Evolutionary conservation across 1,140 invertebrate species (phyloP), one percentile per base, ranked within the genome.

Genomic region (Sinella curviseta): DNA sequence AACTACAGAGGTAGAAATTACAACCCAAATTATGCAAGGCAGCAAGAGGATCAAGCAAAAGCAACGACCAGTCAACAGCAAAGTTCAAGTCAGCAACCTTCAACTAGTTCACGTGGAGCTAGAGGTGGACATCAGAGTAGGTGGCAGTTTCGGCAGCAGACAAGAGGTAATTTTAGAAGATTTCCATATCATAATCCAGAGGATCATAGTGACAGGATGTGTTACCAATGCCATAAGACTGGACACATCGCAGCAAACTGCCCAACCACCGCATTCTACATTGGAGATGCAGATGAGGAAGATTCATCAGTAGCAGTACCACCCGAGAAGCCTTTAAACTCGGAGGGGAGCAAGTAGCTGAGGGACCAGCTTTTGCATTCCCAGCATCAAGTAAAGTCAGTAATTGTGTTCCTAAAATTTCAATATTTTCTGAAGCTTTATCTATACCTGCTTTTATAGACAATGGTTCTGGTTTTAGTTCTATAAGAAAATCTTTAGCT

Each of bases 301-400:
- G n/a, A n/a, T n/a, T n/a, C n/a, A n/a, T n/a, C n/a, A n/a, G n/a
- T n/a, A n/a, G n/a, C n/a, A 3, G 3, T 4, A 31, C 26, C 4
- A 70, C 26, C 2, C 30, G 65, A 60, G 57, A 60, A 26, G 57
- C 12, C 24, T 70, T 70, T 70, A 70, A 70, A 70, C 65, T 24
- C 26, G 30, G 65, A 70, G 24, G 65, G 65, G 31, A 30, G 26
- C 1, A 24, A 70, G 14, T 30, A 33, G 26, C 26, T 2, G 31
- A 8, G n/a, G 31, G 14, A 30, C 65, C 65, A 31, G 65, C 65
- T 33, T 70, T 30, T 70, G 65, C 31, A 12, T 30, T 70, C 65
- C 31, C 26, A 31, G 12, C 14, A n/a, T 24, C n/a, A 17, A 24
- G 3, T 24, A 17, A 8, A 60, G 24, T 4, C 24, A 26, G 24